These are phyloP conservation scores for Andinoacara biseriatus DNA, from an alignment of 2,113 vertebrate species.

Conservation along the genomic window DNA sequence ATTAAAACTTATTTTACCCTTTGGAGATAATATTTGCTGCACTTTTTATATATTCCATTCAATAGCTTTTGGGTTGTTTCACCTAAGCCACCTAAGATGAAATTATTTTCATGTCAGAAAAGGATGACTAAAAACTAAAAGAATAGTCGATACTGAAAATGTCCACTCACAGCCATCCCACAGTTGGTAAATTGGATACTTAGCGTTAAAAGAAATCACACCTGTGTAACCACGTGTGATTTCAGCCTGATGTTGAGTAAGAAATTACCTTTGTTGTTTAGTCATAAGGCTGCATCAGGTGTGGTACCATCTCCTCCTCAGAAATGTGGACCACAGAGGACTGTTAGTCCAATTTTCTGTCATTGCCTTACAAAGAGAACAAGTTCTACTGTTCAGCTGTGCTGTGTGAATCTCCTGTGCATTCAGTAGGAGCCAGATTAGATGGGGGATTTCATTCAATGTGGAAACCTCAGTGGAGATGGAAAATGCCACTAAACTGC, in stretches of 20 bases:
- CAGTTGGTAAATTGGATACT: not conserved
- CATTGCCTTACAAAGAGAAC: not conserved
- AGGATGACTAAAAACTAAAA: not conserved
- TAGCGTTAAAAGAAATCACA: not conserved
- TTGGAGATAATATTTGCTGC: not conserved
- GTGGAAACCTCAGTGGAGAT: conserved; percentile 24
- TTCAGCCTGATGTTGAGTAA: not conserved
- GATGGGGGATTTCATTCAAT: conserved; percentile 33
- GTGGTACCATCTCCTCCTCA: not conserved
- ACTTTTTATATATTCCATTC: not conserved
- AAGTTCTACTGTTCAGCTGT: conserved; percentile 21
- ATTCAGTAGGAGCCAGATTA: conserved; percentile 1
- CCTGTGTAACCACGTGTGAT: too few relatives aligned
- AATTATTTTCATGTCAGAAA: not conserved
- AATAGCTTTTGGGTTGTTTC: not conserved
- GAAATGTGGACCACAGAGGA: not conserved
- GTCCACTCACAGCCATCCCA: not conserved
- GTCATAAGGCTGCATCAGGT: not conserved
- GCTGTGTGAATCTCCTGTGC: not conserved
- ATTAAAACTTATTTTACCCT: not conserved
- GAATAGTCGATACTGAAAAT: not conserved
- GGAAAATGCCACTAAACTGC: conserved; percentile 25
- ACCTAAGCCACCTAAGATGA: not conserved
- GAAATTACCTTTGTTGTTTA: conserved; percentile 28
- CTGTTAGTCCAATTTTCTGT: conserved; percentile 20